Percentiles rank a stretch among this genome's conserved stretches.
phyloP scores from a whole-genome alignment of 2,888 invertebrate genomes.

The Stictocephala bisonia region DNA sequence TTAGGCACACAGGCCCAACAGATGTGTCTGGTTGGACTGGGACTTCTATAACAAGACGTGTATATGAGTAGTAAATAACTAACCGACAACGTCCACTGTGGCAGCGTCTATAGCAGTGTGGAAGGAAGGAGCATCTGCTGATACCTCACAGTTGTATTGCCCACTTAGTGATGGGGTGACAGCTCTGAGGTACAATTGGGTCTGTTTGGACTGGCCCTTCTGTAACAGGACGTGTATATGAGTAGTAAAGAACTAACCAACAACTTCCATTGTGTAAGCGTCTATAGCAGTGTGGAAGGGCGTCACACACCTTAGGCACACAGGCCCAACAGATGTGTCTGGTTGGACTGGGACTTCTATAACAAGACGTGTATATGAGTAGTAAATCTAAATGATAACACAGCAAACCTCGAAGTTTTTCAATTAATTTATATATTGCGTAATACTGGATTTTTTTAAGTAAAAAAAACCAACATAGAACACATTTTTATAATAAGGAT shows the following conservation, averaged over 20 bases:
- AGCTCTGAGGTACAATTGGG: slow-evolving; percentile 57
- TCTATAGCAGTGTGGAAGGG: slow-evolving; percentile 60
- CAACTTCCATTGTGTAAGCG: slow-evolving; percentile 55
- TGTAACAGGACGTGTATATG: not conserved
- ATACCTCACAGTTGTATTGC: slow-evolving; percentile 61
- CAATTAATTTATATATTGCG: too few relatives aligned
- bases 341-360: slow-evolving; percentile 4
- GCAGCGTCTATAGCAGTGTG: slow-evolving; percentile 58
- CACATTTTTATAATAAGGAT: too few relatives aligned
- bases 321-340: slow-evolving; percentile 59
- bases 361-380: too few relatives aligned
- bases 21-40: slow-evolving; percentile 9
- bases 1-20: too few relatives aligned
- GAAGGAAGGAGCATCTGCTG: slow-evolving; percentile 61
- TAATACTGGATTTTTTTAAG: too few relatives aligned
- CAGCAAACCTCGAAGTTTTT: too few relatives aligned
- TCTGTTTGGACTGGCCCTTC: slow-evolving; percentile 33
- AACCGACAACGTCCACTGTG: slow-evolving; percentile 48
- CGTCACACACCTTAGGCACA: slow-evolving; percentile 56
- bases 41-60: not conserved
- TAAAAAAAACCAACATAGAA: too few relatives aligned
- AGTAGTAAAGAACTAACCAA: too few relatives aligned
- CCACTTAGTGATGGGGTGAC: slow-evolving; percentile 58
- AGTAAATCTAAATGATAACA: too few relatives aligned
- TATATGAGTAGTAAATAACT: not conserved